Evolutionary conservation across 2,797 vertebrate species (phyloP).

Genomic region (Rhincodon typus): DNA sequence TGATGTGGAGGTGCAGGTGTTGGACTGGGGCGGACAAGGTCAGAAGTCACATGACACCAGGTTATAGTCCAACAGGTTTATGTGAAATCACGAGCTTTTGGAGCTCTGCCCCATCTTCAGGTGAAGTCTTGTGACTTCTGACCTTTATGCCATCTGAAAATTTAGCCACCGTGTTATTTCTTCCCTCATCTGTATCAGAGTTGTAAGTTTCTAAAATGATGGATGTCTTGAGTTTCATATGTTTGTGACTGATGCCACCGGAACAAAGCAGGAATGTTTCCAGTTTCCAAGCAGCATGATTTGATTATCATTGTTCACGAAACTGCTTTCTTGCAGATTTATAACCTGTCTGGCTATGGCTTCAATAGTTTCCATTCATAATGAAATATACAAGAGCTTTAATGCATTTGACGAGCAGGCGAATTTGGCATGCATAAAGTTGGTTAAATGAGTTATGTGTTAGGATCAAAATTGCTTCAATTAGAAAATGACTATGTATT

Average conservation of each 20-base stretch:
- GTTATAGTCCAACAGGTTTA: too few relatives aligned
- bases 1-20: too few relatives aligned
- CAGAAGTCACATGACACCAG: too few relatives aligned
- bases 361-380: neutral
- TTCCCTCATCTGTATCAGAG: too few relatives aligned
- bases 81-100: too few relatives aligned
- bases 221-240: neutral
- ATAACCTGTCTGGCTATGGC: neutral
- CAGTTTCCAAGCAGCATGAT: neutral
- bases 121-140: too few relatives aligned
- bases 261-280: neutral
- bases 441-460: neutral
- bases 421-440: neutral
- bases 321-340: neutral
- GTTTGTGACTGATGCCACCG: neutral
- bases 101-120: too few relatives aligned
- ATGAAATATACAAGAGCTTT: neutral
- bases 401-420: neutral
- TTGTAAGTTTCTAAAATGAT: neutral
- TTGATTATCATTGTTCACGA: neutral
- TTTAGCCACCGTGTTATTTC: too few relatives aligned
- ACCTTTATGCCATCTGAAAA: too few relatives aligned
- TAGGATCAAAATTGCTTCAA: neutral
- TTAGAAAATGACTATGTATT: neutral
- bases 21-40: too few relatives aligned